A percentile compares a stretch with the other conserved stretches of the same genome.
Conservation (phyloP, 2,888 invertebrate species). For the Conus canariensis region DNA sequence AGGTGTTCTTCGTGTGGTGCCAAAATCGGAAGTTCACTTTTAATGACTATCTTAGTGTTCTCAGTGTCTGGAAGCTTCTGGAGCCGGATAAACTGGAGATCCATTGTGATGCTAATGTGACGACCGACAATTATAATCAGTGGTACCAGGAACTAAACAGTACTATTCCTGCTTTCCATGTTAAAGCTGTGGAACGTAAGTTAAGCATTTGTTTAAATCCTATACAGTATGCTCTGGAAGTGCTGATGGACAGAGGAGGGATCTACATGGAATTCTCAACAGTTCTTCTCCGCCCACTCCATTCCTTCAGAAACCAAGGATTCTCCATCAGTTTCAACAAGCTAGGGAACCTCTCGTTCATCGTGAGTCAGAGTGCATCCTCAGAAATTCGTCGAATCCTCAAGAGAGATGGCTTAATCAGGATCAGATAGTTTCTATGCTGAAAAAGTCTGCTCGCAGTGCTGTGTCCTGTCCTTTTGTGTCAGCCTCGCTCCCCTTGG, state of each 20-base stretch:
- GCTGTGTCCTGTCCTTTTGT: background rate
- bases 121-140: constrained; percentile 61
- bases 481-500: background rate
- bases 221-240: constrained; percentile 53
- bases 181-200: background rate
- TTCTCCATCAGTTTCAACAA: constrained; percentile 47
- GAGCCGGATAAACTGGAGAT: constrained; percentile 70
- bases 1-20: constrained; percentile 73
- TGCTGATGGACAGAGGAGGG: constrained; percentile 69
- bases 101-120: constrained; percentile 38
- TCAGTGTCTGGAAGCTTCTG: constrained; percentile 68
- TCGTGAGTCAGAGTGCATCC: constrained; percentile 18
- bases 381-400: background rate
- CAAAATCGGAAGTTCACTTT: constrained; percentile 66
- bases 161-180: constrained; percentile 55
- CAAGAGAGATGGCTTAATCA: no score
- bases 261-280: constrained; percentile 66
- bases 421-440: background rate
- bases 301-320: constrained; percentile 40
- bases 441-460: background rate
- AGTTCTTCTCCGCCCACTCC: constrained; percentile 52
- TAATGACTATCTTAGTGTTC: constrained; percentile 69
- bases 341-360: background rate
- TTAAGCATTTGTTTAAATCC: background rate
- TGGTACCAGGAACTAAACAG: constrained; percentile 68